Evolutionary conservation across 2,797 vertebrate species (phyloP).

Genomic region (Otolemur crassicaudatus): DNA sequence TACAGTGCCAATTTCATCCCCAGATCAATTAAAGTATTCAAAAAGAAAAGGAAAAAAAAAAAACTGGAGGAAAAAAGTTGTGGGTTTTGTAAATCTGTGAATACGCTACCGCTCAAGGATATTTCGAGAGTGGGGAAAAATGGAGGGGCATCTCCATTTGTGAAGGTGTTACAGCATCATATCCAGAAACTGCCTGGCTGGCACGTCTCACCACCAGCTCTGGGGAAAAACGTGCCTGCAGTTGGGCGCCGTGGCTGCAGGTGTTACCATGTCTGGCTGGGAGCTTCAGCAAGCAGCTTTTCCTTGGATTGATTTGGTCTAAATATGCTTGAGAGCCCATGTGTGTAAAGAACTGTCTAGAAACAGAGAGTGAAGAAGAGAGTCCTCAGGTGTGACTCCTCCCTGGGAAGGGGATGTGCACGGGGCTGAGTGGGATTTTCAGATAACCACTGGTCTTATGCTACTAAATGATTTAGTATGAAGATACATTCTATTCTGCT

Average conservation of each 20-base stretch:
- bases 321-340: background rate
- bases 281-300: background rate
- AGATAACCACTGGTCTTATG: background rate
- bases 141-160: background rate
- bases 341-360: background rate
- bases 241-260: background rate
- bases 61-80: background rate
- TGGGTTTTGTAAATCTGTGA: background rate
- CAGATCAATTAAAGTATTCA: background rate
- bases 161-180: background rate
- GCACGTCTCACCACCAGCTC: background rate
- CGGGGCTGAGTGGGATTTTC: background rate
- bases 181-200: background rate
- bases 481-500: slow-evolving; percentile 6
- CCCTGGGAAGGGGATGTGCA: background rate
- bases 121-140: slow-evolving; percentile 15
- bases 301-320: background rate
- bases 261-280: background rate
- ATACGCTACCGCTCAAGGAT: slow-evolving; percentile 22
- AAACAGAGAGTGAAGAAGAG: background rate
- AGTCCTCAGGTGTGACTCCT: background rate
- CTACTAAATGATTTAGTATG: background rate
- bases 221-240: background rate
- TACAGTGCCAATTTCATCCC: background rate
- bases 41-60: background rate